Percentiles rank a stretch among this genome's conserved stretches.
Evolutionary conservation across 2,888 invertebrate genomes (phyloP).

Genomic region (Phengaris alcon): DNA sequence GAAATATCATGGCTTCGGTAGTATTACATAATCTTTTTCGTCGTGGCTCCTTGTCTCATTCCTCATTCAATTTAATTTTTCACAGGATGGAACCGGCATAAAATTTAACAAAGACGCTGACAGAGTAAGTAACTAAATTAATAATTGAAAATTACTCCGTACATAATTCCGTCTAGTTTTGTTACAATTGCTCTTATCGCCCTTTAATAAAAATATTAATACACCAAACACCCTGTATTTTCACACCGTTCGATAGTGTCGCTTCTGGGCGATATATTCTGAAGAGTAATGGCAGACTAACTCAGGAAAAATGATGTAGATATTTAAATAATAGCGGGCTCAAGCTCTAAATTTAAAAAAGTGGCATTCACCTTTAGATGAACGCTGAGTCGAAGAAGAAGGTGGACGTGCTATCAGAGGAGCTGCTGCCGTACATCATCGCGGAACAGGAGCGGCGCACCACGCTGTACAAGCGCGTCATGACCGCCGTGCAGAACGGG

Average conservation of each 20-base stretch:
- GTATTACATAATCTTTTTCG: no score
- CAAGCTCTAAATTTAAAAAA: not conserved
- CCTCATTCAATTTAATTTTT: conserved; percentile 29
- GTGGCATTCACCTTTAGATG: conserved; percentile 46
- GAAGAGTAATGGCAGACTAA: no score
- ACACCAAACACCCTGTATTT: no score
- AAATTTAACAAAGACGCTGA: conserved; percentile 74
- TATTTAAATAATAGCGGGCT: no score
- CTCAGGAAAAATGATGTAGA: no score
- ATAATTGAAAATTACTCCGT: not conserved
- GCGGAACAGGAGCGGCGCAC: conserved; percentile 68
- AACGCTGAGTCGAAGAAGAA: conserved; percentile 74
- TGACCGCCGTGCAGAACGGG: conserved; percentile 71
- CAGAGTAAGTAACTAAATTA: conserved; percentile 49
- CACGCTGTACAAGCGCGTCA: conserved; percentile 63
- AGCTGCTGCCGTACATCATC: conserved; percentile 68
- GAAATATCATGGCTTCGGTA: no score
- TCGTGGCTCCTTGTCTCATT: not conserved
- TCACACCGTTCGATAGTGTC: no score
- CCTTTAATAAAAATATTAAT: no score
- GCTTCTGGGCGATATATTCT: no score
- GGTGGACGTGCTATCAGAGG: conserved; percentile 69
- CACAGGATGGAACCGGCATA: conserved; percentile 68
- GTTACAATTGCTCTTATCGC: no score
- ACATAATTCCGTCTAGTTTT: not conserved